These are phyloP conservation scores for Pygoscelis antarcticus DNA, from an alignment of 2,113 vertebrate species.

Conservation along the genomic window DNA sequence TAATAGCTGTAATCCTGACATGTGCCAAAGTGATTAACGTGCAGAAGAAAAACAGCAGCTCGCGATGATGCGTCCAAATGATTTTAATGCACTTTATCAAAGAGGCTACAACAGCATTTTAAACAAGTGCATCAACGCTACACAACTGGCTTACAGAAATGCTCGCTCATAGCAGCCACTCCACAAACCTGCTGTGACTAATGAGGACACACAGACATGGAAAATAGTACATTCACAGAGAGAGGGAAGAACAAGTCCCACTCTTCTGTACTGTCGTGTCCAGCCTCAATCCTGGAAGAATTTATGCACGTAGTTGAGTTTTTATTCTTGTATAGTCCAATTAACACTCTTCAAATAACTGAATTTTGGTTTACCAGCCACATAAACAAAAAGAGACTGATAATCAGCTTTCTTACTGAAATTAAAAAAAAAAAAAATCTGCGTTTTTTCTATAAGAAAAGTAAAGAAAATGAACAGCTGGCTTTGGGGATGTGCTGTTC, in stretches of 20 bases:
- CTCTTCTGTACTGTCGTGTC: background rate
- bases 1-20: background rate
- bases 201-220: background rate
- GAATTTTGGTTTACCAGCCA: constrained; percentile 7
- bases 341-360: background rate
- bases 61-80: background rate
- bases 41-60: background rate
- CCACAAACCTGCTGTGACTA: background rate
- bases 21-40: background rate
- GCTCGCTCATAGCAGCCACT: background rate
- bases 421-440: background rate
- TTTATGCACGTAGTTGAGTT: background rate
- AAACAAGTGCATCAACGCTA: background rate
- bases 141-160: background rate
- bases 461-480: constrained; percentile 21
- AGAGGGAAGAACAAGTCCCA: background rate
- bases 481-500: background rate
- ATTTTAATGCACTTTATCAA: constrained; percentile 13
- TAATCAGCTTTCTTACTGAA: background rate
- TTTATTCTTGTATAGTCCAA: background rate
- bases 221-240: background rate
- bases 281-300: background rate
- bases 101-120: background rate
- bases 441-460: constrained; percentile 54
- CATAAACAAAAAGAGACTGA: background rate